Conservation (phyloP, 2,888 invertebrate species). For the Caenorhabditis becei region DNA sequence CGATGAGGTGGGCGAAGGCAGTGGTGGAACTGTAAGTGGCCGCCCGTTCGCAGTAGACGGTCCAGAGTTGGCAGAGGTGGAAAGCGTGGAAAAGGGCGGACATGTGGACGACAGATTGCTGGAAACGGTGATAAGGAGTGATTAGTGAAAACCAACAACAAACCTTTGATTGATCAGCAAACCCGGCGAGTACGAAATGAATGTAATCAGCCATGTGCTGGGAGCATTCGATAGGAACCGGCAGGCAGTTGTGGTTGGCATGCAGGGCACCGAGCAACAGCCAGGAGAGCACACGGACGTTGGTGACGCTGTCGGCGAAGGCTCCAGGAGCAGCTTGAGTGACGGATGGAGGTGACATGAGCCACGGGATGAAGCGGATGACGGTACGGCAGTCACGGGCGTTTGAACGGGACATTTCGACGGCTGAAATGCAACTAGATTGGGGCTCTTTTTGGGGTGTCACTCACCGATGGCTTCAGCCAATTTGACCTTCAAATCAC, state of each 20-base stretch:
- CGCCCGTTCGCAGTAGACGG: conserved; percentile 92
- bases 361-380: conserved; percentile 80
- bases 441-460: no score
- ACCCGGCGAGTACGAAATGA: conserved; percentile 95
- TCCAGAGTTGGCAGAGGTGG: conserved; percentile 98
- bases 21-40: conserved; percentile 68
- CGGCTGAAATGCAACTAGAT: conserved; percentile 63
- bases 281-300: conserved; percentile 94
- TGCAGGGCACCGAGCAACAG: conserved; percentile 94
- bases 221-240: conserved; percentile 95
- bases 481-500: conserved; percentile 91
- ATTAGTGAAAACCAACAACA: no score
- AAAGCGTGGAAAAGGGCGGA: conserved; percentile 97
- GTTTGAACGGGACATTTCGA: conserved; percentile 72
- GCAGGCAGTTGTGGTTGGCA: conserved; percentile 85
- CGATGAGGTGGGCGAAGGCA: conserved; percentile 86
- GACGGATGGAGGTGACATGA: conserved; percentile 80
- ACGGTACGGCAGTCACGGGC: conserved; percentile 78
- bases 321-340: conserved; percentile 80
- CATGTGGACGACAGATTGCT: conserved; percentile 93
- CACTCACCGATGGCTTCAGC: conserved; percentile 82
- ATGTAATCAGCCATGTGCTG: conserved; percentile 98
- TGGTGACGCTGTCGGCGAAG: conserved; percentile 79
- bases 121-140: conserved; percentile 68
- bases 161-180: conserved; percentile 93